Base-by-base conservation (phyloP, 2,113 vertebrate genomes). In the Archilochus colubris region DNA sequence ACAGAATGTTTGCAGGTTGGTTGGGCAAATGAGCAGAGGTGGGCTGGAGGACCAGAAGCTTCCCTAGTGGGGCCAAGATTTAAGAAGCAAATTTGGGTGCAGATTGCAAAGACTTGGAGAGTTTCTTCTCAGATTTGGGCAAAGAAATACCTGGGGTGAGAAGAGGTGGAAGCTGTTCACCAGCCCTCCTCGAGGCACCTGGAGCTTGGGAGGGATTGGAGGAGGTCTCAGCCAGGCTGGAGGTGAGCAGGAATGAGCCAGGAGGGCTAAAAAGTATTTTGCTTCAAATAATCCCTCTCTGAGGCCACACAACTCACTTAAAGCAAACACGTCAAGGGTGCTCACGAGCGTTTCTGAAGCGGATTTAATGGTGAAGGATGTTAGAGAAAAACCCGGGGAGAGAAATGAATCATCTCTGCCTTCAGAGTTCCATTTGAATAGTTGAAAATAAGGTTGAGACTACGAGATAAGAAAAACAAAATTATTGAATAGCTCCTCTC, bases 341-440 rank as follows among this genome's bases (percentile, higher is more conserved):
- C 81, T 81, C 66, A n/a, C 0, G 0, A 76, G 85, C 7, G 0
- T 82, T 93, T 90, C 82, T 43, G 22, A 54, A 67, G 72, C 3
- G 0, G 7, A 69, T 91, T 91, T 86, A 81, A 55, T 3, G 1
- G 48, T 46, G 75, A 74, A 86, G 18, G 25, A 43, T 50, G 51
- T 80, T 80, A 83, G 10, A 50, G 61, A 69, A 82, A 86, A 88
- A 88, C 58, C 69, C 43, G 21, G 36, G 55, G 68, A 91, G 90
- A 88, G 90, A 88, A 91, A 88, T 38, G 40, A 87, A 93, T 90
- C 50, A 73, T 91, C 96, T 88, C 90, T 82, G 55, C 67, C 36
- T 87, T 80, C 86, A 63, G 79, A 93, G 82, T 36, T 28, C 4
- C 43, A 46, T 88, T 80, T 82, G 88, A 94, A 69, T 70, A 77